phyloP scores from a whole-genome alignment of 2,888 invertebrate genomes.

The Rhingia campestris region DNA sequence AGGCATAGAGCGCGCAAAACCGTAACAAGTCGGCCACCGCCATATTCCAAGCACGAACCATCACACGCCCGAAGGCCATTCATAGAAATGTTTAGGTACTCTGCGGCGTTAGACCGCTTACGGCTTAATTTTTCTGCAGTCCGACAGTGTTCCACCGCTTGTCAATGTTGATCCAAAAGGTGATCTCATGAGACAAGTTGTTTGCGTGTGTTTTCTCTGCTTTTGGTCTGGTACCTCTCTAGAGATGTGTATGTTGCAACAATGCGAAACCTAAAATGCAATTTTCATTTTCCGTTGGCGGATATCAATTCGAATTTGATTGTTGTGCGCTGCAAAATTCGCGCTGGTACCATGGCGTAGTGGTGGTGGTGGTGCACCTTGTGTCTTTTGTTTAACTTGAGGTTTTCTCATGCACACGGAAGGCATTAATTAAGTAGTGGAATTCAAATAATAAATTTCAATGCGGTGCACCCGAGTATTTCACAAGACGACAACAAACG shows the following conservation, averaged over 20 bases:
- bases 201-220: conserved; percentile 18
- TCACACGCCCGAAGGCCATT: conserved; percentile 73
- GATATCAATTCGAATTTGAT: conserved; percentile 57
- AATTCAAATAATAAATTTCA: conserved; percentile 57
- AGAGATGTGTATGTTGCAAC: conserved; percentile 40
- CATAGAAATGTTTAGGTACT: conserved; percentile 52
- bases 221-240: neutral
- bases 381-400: conserved; percentile 46
- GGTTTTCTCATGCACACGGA: conserved; percentile 60
- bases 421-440: conserved; percentile 63
- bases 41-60: conserved; percentile 68
- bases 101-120: conserved; percentile 13
- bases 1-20: conserved; percentile 55
- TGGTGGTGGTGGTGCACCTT: conserved; percentile 31
- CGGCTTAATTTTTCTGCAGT: conserved; percentile 8
- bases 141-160: neutral
- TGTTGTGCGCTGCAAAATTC: conserved; percentile 9
- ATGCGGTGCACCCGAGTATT: conserved; percentile 34
- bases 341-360: neutral
- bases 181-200: conserved; percentile 64
- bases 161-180: conserved; percentile 51
- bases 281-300: conserved; percentile 57
- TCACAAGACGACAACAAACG: conserved; percentile 34
- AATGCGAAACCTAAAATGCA: conserved; percentile 68
- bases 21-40: conserved; percentile 68